Base-by-base conservation (phyloP, 1,140 invertebrate species). In the Nomia melanderi region DNA sequence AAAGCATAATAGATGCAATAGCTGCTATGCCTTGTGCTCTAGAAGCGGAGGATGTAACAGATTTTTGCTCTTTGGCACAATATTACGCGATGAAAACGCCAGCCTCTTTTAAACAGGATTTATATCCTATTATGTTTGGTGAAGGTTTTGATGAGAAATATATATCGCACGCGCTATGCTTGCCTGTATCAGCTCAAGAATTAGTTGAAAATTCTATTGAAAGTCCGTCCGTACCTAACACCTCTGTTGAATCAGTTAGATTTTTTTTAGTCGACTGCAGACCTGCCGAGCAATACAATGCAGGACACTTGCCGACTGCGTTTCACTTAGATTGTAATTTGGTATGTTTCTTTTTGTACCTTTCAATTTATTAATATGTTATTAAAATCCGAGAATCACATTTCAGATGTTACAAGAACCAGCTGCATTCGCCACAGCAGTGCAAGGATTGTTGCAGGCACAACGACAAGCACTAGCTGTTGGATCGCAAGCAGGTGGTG, bases 221-320 rank as follows among this genome's bases (percentile, higher is more conserved):
- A 87, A 90, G 92, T n/a, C 92, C 92, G 27, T 88, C 90, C 29
- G 91, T 93, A 86, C 87, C 92, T 36, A 95, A 95, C 82, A 93
- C 90, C 71, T 84, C 89, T 39, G 85, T 92, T 0, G 92, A 94
- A 88, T 90, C 92, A 5, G 96, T 97, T 14, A 95, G 96, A 85
- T 99, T 99, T 92, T 99, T 99, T 93, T 94, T 99, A 29, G 98
- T 99, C 7, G 99, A 99, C 91, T 99, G 98, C 92, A 94, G 98
- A 86, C 97, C 98, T 20, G 96, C 98, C 0, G 98, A 99, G 79
- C 98, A 99, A 86, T 99, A 99, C 89, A 99, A 99, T 93, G 95
- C 96, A 78, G 98, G 98, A 0, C 98, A 99, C 93, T 94, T 99
- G 80, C 96, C 97, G 2, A 99, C 98, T 62, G 98, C 99, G 54